These are phyloP conservation scores for Peucedramus taeniatus DNA, from an alignment of 2,113 vertebrate genomes.

Conservation along the genomic window DNA sequence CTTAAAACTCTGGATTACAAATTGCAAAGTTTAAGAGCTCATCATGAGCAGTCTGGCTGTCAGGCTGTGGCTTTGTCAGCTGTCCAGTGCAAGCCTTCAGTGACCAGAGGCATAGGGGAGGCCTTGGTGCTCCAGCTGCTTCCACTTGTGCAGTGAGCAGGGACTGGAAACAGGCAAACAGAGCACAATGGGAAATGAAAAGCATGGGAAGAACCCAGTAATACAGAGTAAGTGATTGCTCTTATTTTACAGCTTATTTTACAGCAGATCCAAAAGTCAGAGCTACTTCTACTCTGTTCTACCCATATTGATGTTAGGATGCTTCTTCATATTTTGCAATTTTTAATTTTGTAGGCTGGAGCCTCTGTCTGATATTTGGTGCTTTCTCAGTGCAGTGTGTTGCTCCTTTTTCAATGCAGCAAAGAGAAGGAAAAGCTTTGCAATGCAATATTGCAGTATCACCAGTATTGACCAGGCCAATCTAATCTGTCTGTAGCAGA, in stretches of 20 bases:
- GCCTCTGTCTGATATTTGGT: background rate
- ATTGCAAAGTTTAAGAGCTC: background rate
- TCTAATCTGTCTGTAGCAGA: background rate
- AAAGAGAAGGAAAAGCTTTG: background rate
- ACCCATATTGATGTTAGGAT: background rate
- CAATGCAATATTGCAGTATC: background rate
- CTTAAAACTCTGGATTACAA: background rate
- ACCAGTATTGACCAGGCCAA: background rate
- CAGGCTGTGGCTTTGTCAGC: background rate
- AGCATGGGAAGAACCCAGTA: background rate
- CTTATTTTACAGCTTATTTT: background rate
- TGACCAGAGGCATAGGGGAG: background rate
- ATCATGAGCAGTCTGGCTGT: background rate
- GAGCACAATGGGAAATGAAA: background rate
- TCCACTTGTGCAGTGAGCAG: background rate
- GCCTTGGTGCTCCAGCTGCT: background rate
- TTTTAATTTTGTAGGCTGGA: background rate
- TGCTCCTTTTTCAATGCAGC: background rate
- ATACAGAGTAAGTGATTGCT: background rate
- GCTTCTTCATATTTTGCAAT: background rate
- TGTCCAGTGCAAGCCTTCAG: background rate
- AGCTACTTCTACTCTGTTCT: background rate
- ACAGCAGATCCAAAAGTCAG: background rate
- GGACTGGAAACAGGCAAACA: background rate
- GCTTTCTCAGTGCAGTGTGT: background rate